phyloP scores from a whole-genome alignment of 2,888 invertebrate genomes.

The Ormyrus labotus region DNA sequence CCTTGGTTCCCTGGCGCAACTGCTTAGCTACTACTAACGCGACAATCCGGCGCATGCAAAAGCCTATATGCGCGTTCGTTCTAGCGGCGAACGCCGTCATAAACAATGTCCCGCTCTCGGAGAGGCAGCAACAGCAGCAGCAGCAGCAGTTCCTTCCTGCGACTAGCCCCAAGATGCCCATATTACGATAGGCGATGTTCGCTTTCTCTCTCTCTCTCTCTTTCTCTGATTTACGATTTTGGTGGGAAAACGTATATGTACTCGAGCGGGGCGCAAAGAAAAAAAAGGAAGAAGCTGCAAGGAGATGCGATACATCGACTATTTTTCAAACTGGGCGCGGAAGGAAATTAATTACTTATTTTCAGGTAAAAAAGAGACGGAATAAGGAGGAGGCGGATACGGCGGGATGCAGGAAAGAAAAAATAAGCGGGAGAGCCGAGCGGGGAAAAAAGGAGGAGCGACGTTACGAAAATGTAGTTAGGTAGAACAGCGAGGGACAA shows the following conservation, averaged over 20 bases:
- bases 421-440: slow-evolving; percentile 29
- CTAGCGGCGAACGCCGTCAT: slow-evolving; percentile 45
- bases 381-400: background rate
- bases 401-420: slow-evolving; percentile 16
- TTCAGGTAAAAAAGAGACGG: slow-evolving; percentile 16
- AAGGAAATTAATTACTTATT: slow-evolving; percentile 55
- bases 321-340: slow-evolving; percentile 50
- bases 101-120: slow-evolving; percentile 47
- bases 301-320: slow-evolving; percentile 49
- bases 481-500: slow-evolving; percentile 35
- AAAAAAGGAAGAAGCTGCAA: slow-evolving; percentile 18
- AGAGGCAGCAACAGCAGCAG: slow-evolving; percentile 9
- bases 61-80: background rate
- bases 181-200: slow-evolving; percentile 47
- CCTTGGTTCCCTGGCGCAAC: slow-evolving; percentile 11
- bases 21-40: slow-evolving; percentile 11
- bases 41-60: slow-evolving; percentile 42
- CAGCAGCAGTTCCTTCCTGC: background rate
- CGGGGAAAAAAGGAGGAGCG: slow-evolving; percentile 15
- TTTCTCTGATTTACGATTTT: slow-evolving; percentile 51
- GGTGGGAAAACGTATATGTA: slow-evolving; percentile 46
- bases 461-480: slow-evolving; percentile 41
- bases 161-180: slow-evolving; percentile 45
- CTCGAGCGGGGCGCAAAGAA: slow-evolving; percentile 26
- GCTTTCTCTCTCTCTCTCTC: background rate